Conservation (phyloP, 2,888 invertebrate species). For the Parascotia fuliginaria region DNA sequence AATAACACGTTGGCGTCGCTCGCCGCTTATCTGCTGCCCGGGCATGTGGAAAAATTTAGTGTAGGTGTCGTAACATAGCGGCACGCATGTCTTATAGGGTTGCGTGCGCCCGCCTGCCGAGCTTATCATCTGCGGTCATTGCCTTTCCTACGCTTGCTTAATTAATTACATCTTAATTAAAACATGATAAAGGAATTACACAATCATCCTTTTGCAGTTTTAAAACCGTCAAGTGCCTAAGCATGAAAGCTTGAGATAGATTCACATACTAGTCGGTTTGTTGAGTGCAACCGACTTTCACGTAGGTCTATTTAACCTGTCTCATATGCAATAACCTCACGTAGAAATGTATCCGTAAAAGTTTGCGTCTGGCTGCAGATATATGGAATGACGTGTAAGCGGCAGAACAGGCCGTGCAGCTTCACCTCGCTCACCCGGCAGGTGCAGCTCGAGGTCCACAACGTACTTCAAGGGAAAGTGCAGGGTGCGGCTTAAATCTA, state of each 20-base stretch:
- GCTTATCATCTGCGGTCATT: conserved; percentile 72
- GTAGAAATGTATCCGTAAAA: conserved; percentile 65
- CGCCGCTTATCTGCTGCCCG: conserved; percentile 83
- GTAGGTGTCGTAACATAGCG: conserved; percentile 85
- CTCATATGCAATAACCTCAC: conserved; percentile 69
- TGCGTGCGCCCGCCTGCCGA: conserved; percentile 72
- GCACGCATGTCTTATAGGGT: conserved; percentile 78
- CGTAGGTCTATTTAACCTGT: conserved; percentile 58
- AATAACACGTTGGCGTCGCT: conserved; percentile 84
- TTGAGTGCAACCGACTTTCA: conserved; percentile 56
- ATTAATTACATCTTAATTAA: conserved; percentile 77
- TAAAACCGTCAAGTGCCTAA: too few relatives aligned
- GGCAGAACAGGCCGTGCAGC: conserved; percentile 61
- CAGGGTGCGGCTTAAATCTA: conserved; percentile 75
- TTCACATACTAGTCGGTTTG: not conserved
- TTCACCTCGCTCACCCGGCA: conserved; percentile 67
- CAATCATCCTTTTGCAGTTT: conserved; percentile 14
- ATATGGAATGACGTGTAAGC: conserved; percentile 68
- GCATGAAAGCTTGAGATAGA: too few relatives aligned
- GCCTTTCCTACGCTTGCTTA: conserved; percentile 62
- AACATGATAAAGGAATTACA: conserved; percentile 42
- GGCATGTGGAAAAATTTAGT: conserved; percentile 85
- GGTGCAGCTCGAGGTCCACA: conserved; percentile 45
- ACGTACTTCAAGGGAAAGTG: conserved; percentile 73
- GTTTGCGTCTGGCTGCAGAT: conserved; percentile 60